Evolutionary conservation across 2,113 vertebrate species (phyloP).

Genomic region (Prietella phreatophila): DNA sequence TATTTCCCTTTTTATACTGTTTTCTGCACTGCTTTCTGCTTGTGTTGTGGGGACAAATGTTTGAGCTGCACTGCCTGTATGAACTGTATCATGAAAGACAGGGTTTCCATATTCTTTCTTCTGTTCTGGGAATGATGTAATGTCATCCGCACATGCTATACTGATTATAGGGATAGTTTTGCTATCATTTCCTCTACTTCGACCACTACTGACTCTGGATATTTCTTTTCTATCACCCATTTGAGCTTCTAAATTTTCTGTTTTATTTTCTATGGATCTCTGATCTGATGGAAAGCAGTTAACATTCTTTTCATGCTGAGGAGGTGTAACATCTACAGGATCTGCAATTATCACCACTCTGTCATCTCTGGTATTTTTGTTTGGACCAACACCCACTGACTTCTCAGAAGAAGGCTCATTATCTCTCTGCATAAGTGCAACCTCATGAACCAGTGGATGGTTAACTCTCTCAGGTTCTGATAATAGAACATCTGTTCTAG

Average conservation of each 20-base stretch:
- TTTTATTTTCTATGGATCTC: slow-evolving; percentile 52
- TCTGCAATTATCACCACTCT: slow-evolving; percentile 16
- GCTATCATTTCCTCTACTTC: slow-evolving; percentile 46
- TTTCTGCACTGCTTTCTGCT: slow-evolving; percentile 51
- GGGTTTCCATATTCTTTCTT: slow-evolving; percentile 6
- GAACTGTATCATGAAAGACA: slow-evolving; percentile 17
- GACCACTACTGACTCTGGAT: slow-evolving; percentile 4
- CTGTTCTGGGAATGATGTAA: slow-evolving; percentile 26
- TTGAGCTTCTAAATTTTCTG: slow-evolving; percentile 44
- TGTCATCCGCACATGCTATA: slow-evolving; percentile 62
- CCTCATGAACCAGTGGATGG: slow-evolving; percentile 50
- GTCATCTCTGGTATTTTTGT: slow-evolving; percentile 37
- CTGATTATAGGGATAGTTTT: slow-evolving; percentile 63
- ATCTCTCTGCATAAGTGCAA: slow-evolving; percentile 45
- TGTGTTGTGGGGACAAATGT: slow-evolving; percentile 61
- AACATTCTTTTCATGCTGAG: slow-evolving; percentile 50
- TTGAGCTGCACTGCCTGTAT: slow-evolving; percentile 33
- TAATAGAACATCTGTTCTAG: slow-evolving; percentile 61
- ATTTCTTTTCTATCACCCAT: slow-evolving; percentile 19
- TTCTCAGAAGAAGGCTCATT: slow-evolving; percentile 50
- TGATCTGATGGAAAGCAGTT: slow-evolving; percentile 15
- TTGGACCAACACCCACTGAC: slow-evolving; percentile 52
- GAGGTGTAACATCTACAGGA: slow-evolving; percentile 23
- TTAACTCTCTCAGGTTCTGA: slow-evolving; percentile 57
- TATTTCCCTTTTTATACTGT: slow-evolving; percentile 31